Evolutionary conservation across 2,888 invertebrate species (phyloP), one percentile per base, ranked within the genome.

Genomic region (Ypsolopha sequella): DNA sequence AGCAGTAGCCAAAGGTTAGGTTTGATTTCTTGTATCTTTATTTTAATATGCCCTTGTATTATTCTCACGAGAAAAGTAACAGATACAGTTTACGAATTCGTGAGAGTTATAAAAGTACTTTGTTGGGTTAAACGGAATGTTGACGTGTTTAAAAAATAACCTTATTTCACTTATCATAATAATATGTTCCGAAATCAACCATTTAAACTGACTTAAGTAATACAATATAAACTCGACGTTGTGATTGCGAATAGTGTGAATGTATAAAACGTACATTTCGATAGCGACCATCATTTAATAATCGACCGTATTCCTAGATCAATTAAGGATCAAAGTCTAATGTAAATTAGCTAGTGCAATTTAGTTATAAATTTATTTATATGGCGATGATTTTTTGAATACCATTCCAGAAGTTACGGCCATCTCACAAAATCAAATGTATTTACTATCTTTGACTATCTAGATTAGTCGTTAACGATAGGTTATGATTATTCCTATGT

Each of bases 281-380:
- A 43, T 43, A 43, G 43, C 33, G 45, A 34, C 45, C 34, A 34
- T 9, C 34, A 45, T 6, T 33, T 24, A 45, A 24, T 14, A 45
- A 36, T 36, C 47, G 36, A 36, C 33, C 47, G 47, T 45, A 46
- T 14, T 46, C 14, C 13, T 55, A 52, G 44, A 47, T 46, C 50
- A 50, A 53, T 39, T 51, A 48, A 46, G 45, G 46, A 53, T 41
- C 45, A 50, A 51, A 49, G 50, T 56, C 54, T 56, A 61, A 57
- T 63, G 60, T 70, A 62, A 66, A 67, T 60, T 78, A 78, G 78
- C 60, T 80, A 80, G 80, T 74, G 71, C 72, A 80, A 80, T 80
- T 77, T 79, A 78, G 75, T 56, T 63, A 60, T 73, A 68, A 47
- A 47, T 36, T 68, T 69, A 73, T 73, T 73, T 74, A 73, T 71